Conservation (phyloP, 2,113 vertebrate genomes). For the Perca flavescens region DNA sequence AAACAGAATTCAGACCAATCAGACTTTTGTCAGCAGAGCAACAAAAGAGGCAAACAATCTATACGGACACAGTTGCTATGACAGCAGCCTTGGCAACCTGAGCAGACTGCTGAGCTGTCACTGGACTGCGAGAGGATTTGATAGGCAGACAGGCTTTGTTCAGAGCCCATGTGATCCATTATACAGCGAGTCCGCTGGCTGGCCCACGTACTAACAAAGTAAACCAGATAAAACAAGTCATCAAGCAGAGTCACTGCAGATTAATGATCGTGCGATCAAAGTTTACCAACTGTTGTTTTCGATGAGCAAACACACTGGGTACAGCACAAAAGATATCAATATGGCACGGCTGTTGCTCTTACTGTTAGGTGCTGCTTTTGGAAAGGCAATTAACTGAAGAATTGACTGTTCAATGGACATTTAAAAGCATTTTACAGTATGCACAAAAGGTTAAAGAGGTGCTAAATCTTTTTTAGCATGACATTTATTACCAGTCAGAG, state of each 20-base stretch:
- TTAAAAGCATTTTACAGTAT: conserved; percentile 34
- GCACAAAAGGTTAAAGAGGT: conserved; percentile 45
- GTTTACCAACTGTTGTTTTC: conserved; percentile 56
- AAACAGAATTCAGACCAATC: conserved; percentile 60
- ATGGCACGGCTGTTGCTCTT: background rate
- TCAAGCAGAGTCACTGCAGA: conserved; percentile 10
- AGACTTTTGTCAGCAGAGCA: conserved; percentile 26
- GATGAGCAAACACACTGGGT: conserved; percentile 44
- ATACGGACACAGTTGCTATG: conserved; percentile 65
- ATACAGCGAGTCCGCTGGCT: conserved; percentile 21
- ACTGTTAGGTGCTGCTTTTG: background rate
- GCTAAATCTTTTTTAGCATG: conserved; percentile 16
- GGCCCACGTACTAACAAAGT: conserved; percentile 41
- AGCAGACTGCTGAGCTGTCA: conserved; percentile 73
- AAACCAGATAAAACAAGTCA: conserved; percentile 59
- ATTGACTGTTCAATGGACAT: conserved; percentile 4
- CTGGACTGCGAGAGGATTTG: conserved; percentile 45
- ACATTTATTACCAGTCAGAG: conserved; percentile 31
- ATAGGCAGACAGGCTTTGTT: conserved; percentile 68
- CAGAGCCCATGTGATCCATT: conserved; percentile 54
- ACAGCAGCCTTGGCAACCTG: conserved; percentile 58
- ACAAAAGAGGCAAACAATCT: conserved; percentile 26
- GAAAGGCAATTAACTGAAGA: conserved; percentile 4
- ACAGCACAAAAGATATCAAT: background rate
- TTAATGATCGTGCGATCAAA: conserved; percentile 46